These are phyloP conservation scores for Leucopsar rothschildi DNA, from an alignment of 2,113 vertebrate genomes.

Conservation along the genomic window DNA sequence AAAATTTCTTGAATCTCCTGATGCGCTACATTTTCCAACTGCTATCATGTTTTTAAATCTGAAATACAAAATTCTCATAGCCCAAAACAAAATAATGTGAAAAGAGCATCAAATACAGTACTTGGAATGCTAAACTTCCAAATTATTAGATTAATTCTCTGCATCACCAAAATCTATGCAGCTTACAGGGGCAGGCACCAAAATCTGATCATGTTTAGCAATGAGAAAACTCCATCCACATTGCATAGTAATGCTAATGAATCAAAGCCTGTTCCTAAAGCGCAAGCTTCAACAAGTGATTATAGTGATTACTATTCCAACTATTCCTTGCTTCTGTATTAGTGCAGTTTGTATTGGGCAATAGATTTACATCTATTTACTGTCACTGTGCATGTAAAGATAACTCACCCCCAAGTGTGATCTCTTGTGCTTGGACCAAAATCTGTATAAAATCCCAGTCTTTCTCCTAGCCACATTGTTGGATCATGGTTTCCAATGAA, in stretches of 20 bases:
- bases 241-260: background rate
- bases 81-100: background rate
- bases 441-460: slow-evolving; percentile 75
- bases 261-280: background rate
- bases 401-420: slow-evolving; percentile 77
- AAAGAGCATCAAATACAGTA: background rate
- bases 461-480: slow-evolving; percentile 75
- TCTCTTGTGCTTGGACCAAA: slow-evolving; percentile 77
- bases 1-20: background rate
- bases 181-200: background rate
- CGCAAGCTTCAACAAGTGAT: background rate
- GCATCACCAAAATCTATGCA: background rate
- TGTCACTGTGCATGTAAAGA: background rate
- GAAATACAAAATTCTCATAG: background rate
- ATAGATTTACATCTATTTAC: background rate
- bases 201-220: background rate
- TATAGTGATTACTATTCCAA: background rate
- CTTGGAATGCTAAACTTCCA: background rate
- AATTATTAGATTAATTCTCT: background rate
- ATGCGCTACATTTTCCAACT: background rate
- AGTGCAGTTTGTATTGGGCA: background rate
- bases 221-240: background rate
- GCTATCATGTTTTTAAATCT: background rate
- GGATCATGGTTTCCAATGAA: slow-evolving; percentile 75
- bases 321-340: background rate